Evolutionary conservation across 2,797 vertebrate species (phyloP).

Genomic region (Bradypodion ventrale): DNA sequence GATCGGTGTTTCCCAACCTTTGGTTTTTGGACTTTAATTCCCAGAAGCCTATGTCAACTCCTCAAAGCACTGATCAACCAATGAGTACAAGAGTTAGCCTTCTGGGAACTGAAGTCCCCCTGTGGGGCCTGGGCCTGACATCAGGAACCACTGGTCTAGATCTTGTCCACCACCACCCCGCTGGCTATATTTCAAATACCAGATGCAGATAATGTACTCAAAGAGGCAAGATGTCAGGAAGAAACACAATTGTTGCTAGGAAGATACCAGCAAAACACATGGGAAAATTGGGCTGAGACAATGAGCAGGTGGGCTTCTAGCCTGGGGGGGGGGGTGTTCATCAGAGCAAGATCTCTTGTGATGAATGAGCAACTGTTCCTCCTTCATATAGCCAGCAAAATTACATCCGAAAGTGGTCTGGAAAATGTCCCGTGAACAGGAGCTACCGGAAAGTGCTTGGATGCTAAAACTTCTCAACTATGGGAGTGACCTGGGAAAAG

Average conservation of each 20-base stretch:
- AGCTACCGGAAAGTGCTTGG: background rate
- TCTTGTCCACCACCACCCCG: too few species aligned
- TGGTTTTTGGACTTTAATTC: too few species aligned
- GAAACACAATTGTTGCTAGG: background rate
- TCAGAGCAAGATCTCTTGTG: background rate
- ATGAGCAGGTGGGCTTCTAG: background rate
- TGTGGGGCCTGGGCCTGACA: too few species aligned
- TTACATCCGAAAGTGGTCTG: background rate
- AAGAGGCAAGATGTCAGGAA: background rate
- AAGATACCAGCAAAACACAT: background rate
- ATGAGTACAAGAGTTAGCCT: too few species aligned
- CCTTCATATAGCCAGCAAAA: background rate
- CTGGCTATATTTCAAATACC: too few species aligned
- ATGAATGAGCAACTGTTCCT: background rate
- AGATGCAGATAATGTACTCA: too few species aligned
- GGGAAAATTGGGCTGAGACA: background rate
- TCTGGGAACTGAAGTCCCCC: too few species aligned
- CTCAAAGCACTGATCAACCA: too few species aligned
- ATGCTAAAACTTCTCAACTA: background rate
- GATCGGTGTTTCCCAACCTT: too few species aligned
- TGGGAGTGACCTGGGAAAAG: background rate
- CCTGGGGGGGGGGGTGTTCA: background rate
- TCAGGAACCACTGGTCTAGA: too few species aligned
- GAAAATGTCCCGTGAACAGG: background rate
- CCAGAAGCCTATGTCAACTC: too few species aligned